phyloP scores from a whole-genome alignment of 2,888 invertebrate species.

The Rutpela maculata region DNA sequence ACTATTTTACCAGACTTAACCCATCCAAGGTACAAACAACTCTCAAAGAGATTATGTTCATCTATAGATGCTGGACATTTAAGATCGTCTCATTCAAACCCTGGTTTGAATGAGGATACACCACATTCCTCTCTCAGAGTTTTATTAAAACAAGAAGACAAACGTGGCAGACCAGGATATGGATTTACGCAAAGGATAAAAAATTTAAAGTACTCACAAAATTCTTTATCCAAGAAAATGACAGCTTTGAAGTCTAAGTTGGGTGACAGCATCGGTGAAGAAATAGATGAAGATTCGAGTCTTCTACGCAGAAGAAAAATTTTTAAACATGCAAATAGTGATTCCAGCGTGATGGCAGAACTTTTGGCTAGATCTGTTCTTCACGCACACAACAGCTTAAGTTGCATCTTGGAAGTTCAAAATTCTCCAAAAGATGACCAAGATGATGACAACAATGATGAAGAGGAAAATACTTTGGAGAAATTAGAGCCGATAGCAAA shows the following conservation, averaged over 20 bases:
- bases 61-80: constrained; percentile 59
- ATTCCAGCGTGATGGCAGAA: constrained; percentile 79
- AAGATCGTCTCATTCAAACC: constrained; percentile 59
- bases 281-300: constrained; percentile 73
- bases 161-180: constrained; percentile 75
- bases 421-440: constrained; percentile 74
- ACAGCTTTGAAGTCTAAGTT: constrained; percentile 78
- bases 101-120: constrained; percentile 53
- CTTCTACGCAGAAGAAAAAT: constrained; percentile 74
- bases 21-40: constrained; percentile 56
- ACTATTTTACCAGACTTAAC: constrained; percentile 42
- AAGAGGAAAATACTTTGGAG: constrained; percentile 59
- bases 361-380: constrained; percentile 81
- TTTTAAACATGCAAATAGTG: constrained; percentile 73
- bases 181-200: constrained; percentile 78
- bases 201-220: constrained; percentile 79
- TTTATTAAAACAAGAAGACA: constrained; percentile 78
- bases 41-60: constrained; percentile 62
- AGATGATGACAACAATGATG: constrained; percentile 64
- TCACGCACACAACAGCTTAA: constrained; percentile 77
- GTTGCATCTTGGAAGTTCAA: constrained; percentile 77
- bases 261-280: constrained; percentile 74
- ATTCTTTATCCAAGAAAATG: constrained; percentile 79
- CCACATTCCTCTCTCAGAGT: constrained; percentile 64
- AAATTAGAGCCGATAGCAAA: constrained; percentile 56